These are phyloP conservation scores for Caenorhabditis zanzibari DNA, from an alignment of 2,888 invertebrate genomes.

Conservation along the genomic window DNA sequence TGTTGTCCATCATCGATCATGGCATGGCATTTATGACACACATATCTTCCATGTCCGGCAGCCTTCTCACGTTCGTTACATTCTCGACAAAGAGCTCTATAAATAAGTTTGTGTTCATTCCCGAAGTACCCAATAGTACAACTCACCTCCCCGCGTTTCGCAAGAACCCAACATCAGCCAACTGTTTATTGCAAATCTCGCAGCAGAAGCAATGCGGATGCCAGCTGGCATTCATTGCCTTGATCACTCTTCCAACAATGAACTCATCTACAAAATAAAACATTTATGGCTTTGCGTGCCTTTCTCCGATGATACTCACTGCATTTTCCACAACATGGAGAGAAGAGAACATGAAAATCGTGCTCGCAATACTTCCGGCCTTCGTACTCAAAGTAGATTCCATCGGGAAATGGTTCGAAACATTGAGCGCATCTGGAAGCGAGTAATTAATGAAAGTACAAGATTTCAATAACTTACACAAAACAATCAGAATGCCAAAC, in stretches of 20 bases:
- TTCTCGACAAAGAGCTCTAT: conserved; percentile 92
- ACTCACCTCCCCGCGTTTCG: conserved; percentile 87
- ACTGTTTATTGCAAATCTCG: conserved; percentile 92
- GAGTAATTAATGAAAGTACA: neutral
- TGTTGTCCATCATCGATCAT: conserved; percentile 86
- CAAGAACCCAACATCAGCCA: conserved; percentile 98
- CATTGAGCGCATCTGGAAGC: conserved; percentile 93
- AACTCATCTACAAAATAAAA: conserved; percentile 87
- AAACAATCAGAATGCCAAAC: conserved; percentile 99
- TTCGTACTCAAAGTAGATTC: conserved; percentile 98
- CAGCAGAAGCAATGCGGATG: conserved; percentile 98
- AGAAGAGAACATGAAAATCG: conserved; percentile 97
- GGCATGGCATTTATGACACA: conserved; percentile 87
- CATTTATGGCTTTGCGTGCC: conserved; percentile 41
- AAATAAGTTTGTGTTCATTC: conserved; percentile 20
- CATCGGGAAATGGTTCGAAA: conserved; percentile 97
- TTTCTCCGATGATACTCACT: conserved; percentile 86
- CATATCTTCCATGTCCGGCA: conserved; percentile 94
- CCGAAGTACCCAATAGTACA: neutral
- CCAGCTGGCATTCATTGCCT: conserved; percentile 99
- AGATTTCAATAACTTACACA: conserved; percentile 88
- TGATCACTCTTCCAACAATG: conserved; percentile 98
- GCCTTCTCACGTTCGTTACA: conserved; percentile 98
- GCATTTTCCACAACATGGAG: conserved; percentile 91
- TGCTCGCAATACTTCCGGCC: conserved; percentile 99